Base-by-base conservation (phyloP, 1,140 invertebrate species). In the Drosophila teissieri region DNA sequence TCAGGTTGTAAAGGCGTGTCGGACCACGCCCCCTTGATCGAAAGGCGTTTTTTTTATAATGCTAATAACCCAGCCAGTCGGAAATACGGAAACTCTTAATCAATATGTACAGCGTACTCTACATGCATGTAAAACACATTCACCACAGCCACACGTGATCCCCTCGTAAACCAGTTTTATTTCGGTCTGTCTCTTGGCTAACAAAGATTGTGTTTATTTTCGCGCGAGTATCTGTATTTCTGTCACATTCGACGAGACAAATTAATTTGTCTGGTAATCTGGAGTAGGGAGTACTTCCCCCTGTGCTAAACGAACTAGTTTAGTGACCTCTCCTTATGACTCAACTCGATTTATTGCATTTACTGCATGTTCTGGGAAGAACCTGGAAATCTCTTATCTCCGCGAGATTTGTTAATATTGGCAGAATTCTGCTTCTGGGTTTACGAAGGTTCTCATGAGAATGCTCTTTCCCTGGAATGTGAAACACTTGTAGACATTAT, bases 241-340 rank as follows among this genome's bases (percentile, higher is more conserved):
- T 44, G 51, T 55, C 72, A 74, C 70, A 74, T 36, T 51, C 45
- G 58, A 7, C 36, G 37, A 40, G 15, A 65, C 37, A 51, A 42
- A 53, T 73, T 45, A 36, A 73, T 52, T 24, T 61, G 34, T 67
- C 64, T 51, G 64, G 36, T 40, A 48, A 70, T 48, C 64, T 56
- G 64, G 68, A 72, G 68, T 72, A 57, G 65, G 52, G 36, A 42
- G 68, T 70, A 70, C 44, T 70, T 70, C 68, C 68, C 67, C 44
- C 8, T 8, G 17, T 11, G n/a, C 22, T 15, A 15, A 3, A 22
- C 45, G 45, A 49, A 67, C 64, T 65, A 68, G 61, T 68, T 65
- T 42, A 36, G 36, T 51, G 65, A 57, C 52, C 68, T 70, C 45
- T 56, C n/a, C 37, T 3, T 15, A 34, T 70, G 65, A 70, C 67